phyloP scores from a whole-genome alignment of 2,797 vertebrate genomes.

The Gila robusta region DNA sequence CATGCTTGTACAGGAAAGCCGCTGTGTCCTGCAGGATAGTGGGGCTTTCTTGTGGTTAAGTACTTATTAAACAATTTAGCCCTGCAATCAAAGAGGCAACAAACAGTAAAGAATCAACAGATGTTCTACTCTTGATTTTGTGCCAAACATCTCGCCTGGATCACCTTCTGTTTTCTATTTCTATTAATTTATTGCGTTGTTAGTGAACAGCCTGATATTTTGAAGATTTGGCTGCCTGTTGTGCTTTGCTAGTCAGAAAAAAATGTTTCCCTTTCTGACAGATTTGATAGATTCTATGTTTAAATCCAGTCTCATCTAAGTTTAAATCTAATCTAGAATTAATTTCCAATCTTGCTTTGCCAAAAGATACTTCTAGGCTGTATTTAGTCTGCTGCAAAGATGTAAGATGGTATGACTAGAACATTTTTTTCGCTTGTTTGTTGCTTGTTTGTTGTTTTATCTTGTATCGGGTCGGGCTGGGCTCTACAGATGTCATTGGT shows the following conservation, averaged over 20 bases:
- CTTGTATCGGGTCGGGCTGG: background rate
- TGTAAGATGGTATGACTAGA: background rate
- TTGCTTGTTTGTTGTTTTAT: conserved; percentile 1
- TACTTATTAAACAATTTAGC: conserved; percentile 78
- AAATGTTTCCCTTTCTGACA: background rate
- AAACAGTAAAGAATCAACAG: conserved; percentile 63
- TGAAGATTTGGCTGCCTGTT: conserved; percentile 24
- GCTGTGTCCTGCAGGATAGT: conserved; percentile 65
- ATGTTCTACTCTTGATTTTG: conserved; percentile 66
- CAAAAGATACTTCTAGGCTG: background rate
- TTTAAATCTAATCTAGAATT: background rate
- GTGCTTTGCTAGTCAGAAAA: background rate
- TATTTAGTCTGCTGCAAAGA: background rate
- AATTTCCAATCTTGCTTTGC: background rate
- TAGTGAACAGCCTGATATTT: conserved; percentile 38
- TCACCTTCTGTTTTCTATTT: conserved; percentile 68
- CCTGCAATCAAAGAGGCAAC: conserved; percentile 72
- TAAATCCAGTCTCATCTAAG: background rate
- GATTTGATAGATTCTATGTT: background rate
- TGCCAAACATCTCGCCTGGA: conserved; percentile 63
- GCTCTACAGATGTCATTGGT: background rate
- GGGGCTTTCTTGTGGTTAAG: conserved; percentile 74
- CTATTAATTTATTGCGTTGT: conserved; percentile 62
- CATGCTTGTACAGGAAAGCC: conserved; percentile 42
- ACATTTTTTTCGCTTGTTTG: background rate